Base-by-base conservation (phyloP, 1,140 invertebrate species). In the Aphidius ervi region DNA sequence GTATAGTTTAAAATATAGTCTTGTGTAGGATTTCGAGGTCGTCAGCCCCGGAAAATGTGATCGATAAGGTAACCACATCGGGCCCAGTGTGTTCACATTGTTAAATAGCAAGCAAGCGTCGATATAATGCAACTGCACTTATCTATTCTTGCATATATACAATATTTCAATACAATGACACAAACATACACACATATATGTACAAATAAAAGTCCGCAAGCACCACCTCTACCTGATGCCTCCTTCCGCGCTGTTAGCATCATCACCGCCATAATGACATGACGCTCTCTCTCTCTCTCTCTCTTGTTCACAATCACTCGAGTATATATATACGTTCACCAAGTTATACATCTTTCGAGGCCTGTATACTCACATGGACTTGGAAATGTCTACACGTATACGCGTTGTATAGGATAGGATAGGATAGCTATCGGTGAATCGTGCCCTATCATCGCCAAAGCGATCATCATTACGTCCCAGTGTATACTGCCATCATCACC, bases 401-500 rank as follows among this genome's bases (percentile, higher is more conserved):
- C 46, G 20, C 9, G 39, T 20, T 31, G n/a, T 16, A 59, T 57
- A 31, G 6, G 40, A 31, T 58, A 31, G 6, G 40, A 31, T 58
- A 9, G 50, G 48, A 63, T 60, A 57, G 58, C 54, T 46, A 64
- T 64, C 55, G 50, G 42, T 52, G 48, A 53, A 50, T 64, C 58
- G 56, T 61, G 54, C 55, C 43, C 31, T 61, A 61, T 61, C 23
- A 31, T 31, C 63, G 50, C 10, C n/a, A 45, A 43, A 57, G 53
- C 37, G 56, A 60, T 61, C 54, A 57, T 60, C 50, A 58, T 64
- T 58, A 64, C 53, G 53, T 52, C 5, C 52, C 46, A 46, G 41
- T 46, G 41, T 46, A 48, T 54, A 59, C 8, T 40, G 23, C 46
- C 40, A 52, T 43, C 56, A 56, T 56, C 50, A 46, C 40, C 56